Base-by-base conservation (phyloP, 2,888 invertebrate genomes). In the Cheilosia vernalis region DNA sequence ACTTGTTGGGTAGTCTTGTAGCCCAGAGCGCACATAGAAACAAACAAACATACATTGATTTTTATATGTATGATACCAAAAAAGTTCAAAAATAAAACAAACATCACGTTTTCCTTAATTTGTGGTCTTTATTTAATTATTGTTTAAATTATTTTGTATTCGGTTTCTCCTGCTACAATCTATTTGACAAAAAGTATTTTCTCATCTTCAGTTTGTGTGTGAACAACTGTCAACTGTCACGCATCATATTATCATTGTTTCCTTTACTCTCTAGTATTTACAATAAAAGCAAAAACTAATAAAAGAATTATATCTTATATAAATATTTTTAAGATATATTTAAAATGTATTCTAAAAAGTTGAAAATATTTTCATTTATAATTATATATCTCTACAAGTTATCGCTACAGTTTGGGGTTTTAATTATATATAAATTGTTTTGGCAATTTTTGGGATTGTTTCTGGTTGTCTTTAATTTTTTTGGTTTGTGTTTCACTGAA, bases 111-210 rank as follows among this genome's bases (percentile, higher is more conserved):
- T 55, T 42, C 55, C 40, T 58, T 74, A 66, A 49, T 61, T 47
- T 53, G 55, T 55, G 63, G 69, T 78, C 69, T 78, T 78, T 78
- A 78, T 78, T 78, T 69, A 78, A 66, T 74, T 66, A 74, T 74
- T 74, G 74, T 64, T 74, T 27, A 74, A 64, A 64, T 61, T 61
- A 67, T 77, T 67, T 67, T 51, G 51, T 51, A 24, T 51, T 53
- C 33, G 60, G 51, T 67, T 77, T 67, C 53, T 51, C 33, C 51
- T 44, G 55, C 67, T 47, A 61, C 69, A 69, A 61, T 63, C 37
- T 37, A 37, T 60, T 19, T 60, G 55, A 55, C 30, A 30, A 72
- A 51, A 40, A 42, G 10, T 51, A 30, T 40, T 53, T 61, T 53
- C 42, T 61, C 42, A 42, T 72, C 27, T 15, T 61, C 37, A 37